phyloP scores from a whole-genome alignment of 2,797 vertebrate species.

The Triplophysa yarkandensis region DNA sequence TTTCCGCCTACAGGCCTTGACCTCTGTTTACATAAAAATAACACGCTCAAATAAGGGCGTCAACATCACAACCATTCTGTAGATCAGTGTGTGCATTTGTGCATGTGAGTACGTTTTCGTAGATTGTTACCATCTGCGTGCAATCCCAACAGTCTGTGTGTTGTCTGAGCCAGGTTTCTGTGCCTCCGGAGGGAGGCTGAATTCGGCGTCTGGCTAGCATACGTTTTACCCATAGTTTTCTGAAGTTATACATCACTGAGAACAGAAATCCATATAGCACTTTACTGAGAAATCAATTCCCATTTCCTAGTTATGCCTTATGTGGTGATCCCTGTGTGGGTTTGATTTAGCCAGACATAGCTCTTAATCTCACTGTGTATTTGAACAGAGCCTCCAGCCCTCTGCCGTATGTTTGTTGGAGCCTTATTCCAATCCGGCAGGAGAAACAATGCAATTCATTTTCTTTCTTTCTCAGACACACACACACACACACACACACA shows the following conservation, averaged over 20 bases:
- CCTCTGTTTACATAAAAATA: conserved; percentile 31
- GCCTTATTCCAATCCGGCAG: conserved; percentile 73
- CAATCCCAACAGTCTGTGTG: conserved; percentile 7
- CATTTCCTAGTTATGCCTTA: conserved; percentile 67
- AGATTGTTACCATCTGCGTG: conserved; percentile 29
- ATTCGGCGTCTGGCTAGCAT: conserved; percentile 65
- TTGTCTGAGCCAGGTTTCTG: conserved; percentile 26
- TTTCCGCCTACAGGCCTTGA: conserved; percentile 37
- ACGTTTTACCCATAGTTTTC: conserved; percentile 65
- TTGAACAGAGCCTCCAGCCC: conserved; percentile 69
- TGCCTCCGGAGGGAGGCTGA: conserved; percentile 33
- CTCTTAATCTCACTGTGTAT: conserved; percentile 76
- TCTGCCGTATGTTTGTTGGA: conserved; percentile 75
- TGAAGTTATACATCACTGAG: conserved; percentile 68
- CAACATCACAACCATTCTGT: neutral
- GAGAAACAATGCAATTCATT: conserved; percentile 70
- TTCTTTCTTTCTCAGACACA: conserved; percentile 49
- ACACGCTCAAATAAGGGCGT: neutral
- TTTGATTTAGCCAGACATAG: conserved; percentile 72
- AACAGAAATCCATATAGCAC: conserved; percentile 66
- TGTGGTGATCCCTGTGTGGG: conserved; percentile 62
- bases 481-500: too few relatives aligned
- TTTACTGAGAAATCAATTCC: conserved; percentile 77
- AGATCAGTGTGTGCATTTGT: conserved; percentile 19
- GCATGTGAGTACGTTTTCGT: conserved; percentile 15